Conservation (phyloP, 2,888 invertebrate species). For the Ephialtes manifestator region DNA sequence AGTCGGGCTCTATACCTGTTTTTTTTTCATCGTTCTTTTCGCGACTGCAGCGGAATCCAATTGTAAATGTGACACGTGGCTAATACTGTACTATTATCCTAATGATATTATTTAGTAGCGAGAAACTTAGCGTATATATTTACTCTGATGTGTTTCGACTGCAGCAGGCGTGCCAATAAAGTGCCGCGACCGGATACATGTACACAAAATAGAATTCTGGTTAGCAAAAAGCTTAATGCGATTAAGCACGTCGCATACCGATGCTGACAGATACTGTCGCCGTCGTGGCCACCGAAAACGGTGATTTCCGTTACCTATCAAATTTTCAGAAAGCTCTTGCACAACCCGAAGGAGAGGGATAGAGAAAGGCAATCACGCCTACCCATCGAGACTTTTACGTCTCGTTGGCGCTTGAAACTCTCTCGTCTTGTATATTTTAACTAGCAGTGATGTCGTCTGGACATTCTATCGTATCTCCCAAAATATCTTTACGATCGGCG, state of each 20-base stretch:
- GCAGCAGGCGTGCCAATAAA: background rate
- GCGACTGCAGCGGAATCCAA: background rate
- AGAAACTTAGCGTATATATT: background rate
- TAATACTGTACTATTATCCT: background rate
- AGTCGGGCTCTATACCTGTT: background rate
- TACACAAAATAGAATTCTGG: constrained; percentile 6
- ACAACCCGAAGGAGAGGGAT: background rate
- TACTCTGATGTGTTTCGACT: background rate
- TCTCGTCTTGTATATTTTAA: constrained; percentile 31
- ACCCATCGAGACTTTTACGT: constrained; percentile 45
- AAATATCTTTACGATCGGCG: constrained; percentile 62
- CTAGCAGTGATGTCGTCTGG: constrained; percentile 52
- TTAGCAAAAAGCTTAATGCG: constrained; percentile 14
- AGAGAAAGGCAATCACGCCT: background rate
- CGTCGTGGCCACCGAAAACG: background rate
- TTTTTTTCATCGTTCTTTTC: background rate
- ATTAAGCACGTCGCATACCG: constrained; percentile 37
- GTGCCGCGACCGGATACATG: background rate
- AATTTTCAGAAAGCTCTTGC: constrained; percentile 43
- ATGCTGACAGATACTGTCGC: constrained; percentile 21
- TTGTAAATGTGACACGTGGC: background rate
- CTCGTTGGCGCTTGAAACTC: constrained; percentile 28
- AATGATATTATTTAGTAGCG: constrained; percentile 4
- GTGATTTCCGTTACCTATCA: constrained; percentile 21
- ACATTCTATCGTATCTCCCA: constrained; percentile 29